phyloP scores from a whole-genome alignment of 2,797 vertebrate species.

The Pogonophryne albipinna region DNA sequence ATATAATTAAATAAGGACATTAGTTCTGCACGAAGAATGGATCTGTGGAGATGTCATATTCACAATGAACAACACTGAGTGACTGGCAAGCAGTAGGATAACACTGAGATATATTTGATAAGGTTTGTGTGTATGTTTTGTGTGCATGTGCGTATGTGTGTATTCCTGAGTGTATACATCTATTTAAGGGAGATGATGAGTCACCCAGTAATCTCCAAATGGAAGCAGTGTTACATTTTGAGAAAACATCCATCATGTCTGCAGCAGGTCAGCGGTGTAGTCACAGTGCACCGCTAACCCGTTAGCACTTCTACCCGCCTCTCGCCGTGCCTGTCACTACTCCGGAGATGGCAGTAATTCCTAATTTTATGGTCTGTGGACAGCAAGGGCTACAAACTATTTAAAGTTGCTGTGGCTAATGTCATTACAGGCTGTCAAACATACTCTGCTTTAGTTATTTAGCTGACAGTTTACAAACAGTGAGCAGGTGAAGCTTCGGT shows the following conservation, averaged over 20 bases:
- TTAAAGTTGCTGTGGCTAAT: slow-evolving; percentile 67
- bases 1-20: slow-evolving; percentile 53
- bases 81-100: slow-evolving; percentile 38
- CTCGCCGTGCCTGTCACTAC: slow-evolving; percentile 36
- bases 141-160: background rate
- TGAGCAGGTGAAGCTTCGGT: slow-evolving; percentile 50
- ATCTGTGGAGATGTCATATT: slow-evolving; percentile 23
- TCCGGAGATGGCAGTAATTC: slow-evolving; percentile 51
- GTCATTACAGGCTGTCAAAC: slow-evolving; percentile 66
- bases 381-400: slow-evolving; percentile 45
- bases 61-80: slow-evolving; percentile 14
- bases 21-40: slow-evolving; percentile 23
- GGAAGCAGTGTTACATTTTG: slow-evolving; percentile 46
- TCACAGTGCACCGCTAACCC: slow-evolving; percentile 11
- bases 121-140: slow-evolving; percentile 16
- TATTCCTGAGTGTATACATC: slow-evolving; percentile 35
- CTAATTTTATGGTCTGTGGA: slow-evolving; percentile 62
- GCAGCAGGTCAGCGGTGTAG: slow-evolving; percentile 25
- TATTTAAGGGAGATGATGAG: slow-evolving; percentile 58
- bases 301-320: slow-evolving; percentile 36
- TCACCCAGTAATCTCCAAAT: slow-evolving; percentile 61
- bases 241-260: slow-evolving; percentile 52
- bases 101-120: slow-evolving; percentile 2
- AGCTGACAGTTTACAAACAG: slow-evolving; percentile 47
- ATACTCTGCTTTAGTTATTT: slow-evolving; percentile 45